Evolutionary conservation across 2,113 vertebrate genomes (phyloP).

Genomic region (Coturnix japonica): DNA sequence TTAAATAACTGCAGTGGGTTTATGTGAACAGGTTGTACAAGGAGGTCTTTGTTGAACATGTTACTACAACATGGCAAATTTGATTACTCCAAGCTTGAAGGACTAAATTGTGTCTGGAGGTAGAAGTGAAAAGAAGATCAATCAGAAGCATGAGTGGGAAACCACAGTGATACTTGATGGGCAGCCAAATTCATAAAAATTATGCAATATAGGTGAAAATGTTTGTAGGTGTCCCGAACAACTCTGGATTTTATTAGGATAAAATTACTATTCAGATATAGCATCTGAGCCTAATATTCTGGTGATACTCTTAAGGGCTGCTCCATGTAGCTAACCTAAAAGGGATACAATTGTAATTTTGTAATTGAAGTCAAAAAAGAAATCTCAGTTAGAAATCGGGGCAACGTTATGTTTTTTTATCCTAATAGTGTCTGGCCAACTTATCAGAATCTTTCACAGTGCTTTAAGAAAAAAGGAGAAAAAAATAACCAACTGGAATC

Average conservation of each 20-base stretch:
- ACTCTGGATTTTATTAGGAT: neutral
- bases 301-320: neutral
- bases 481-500: rapidly evolving
- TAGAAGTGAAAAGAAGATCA: neutral
- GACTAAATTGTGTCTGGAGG: neutral
- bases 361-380: neutral
- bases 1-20: neutral
- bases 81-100: neutral
- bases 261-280: neutral
- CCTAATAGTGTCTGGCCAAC: neutral
- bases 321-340: neutral
- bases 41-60: neutral
- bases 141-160: neutral
- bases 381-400: neutral
- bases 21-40: neutral
- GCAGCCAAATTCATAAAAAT: neutral
- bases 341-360: neutral
- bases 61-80: neutral
- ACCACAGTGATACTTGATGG: neutral
- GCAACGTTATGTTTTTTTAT: neutral
- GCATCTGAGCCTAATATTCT: neutral
- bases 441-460: neutral
- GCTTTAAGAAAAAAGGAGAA: neutral
- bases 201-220: neutral
- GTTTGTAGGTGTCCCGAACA: neutral